Evolutionary conservation across 2,888 invertebrate species (phyloP), one percentile per base, ranked within the genome.

Genomic region (Galerucella pusilla): DNA sequence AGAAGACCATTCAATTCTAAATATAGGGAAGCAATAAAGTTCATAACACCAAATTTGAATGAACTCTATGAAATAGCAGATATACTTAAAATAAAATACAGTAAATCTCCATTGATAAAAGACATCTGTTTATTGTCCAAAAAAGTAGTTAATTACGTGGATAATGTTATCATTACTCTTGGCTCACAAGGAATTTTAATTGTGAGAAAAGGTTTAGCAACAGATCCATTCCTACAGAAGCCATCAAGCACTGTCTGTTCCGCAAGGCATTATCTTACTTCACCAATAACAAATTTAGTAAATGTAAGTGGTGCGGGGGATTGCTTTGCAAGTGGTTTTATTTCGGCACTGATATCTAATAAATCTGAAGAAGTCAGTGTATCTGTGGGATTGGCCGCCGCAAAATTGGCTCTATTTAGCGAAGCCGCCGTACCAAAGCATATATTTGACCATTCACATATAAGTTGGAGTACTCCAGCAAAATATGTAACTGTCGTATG

Each of bases 281-380:
- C 87, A 79, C 81, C 84, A 75, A 75, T 90, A 57, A 74, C 85
- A 73, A 82, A 88, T 68, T 86, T 94, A 14, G 89, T 91, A 68
- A 95, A 92, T 88, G 94, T 94, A 0, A 94, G 94, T n/a, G 96
- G 95, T 5, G 94, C 95, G 25, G 95, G 95, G 1, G 96, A 96
- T 84, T 94, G 94, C 85, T 92, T 93, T 82, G 90, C 91, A 3
- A 91, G 92, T 83, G 94, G 94, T 1, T 91, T 93, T 81, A 91
- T 94, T 73, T 87, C 90, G 28, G 93, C 92, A 0, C 88, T 93
- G 83, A 85, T 94, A 35, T 85, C 85, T 49, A 90, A 90, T 0
- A 86, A 88, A 57, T 80, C 86, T 7, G 91, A 94, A 85, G 87
- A 90, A 65, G 86, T 89, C 73, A 92, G 93, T 84, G 88, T 93